Evolutionary conservation across 2,113 vertebrate genomes (phyloP).

Genomic region (Corythornis vintsioides): DNA sequence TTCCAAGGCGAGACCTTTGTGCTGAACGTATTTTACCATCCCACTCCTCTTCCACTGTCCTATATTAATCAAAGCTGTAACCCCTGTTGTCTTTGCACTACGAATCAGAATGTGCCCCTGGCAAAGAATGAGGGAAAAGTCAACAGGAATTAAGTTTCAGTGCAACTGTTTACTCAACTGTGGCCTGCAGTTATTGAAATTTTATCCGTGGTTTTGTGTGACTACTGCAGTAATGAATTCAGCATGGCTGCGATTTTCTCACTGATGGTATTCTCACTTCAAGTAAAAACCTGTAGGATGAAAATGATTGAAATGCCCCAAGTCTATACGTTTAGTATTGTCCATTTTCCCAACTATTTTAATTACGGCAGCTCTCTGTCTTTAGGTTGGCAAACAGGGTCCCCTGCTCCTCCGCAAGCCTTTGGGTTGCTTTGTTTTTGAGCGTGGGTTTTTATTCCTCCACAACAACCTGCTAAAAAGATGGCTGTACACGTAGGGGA

Average conservation of each 20-base stretch:
- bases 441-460: background rate
- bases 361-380: conserved; percentile 57
- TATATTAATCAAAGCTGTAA: conserved; percentile 95
- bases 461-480: conserved; percentile 69
- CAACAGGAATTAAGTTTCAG: conserved; percentile 99
- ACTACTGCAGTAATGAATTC: conserved; percentile 97
- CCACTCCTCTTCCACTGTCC: conserved; percentile 81
- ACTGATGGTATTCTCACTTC: conserved; percentile 86
- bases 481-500: conserved; percentile 30
- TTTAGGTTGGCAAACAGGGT: background rate
- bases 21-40: conserved; percentile 79
- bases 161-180: conserved; percentile 99
- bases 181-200: conserved; percentile 99
- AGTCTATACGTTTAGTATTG: conserved; percentile 33
- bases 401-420: background rate
- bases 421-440: background rate
- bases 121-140: conserved; percentile 96
- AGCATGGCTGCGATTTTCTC: conserved; percentile 93
- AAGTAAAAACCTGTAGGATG: conserved; percentile 79
- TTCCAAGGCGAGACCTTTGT: conserved; percentile 67
- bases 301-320: conserved; percentile 72
- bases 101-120: conserved; percentile 94
- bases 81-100: conserved; percentile 93
- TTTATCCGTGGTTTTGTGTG: conserved; percentile 98
- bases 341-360: conserved; percentile 57